Conservation (phyloP, 1,140 invertebrate genomes). For the Manduca sexta region DNA sequence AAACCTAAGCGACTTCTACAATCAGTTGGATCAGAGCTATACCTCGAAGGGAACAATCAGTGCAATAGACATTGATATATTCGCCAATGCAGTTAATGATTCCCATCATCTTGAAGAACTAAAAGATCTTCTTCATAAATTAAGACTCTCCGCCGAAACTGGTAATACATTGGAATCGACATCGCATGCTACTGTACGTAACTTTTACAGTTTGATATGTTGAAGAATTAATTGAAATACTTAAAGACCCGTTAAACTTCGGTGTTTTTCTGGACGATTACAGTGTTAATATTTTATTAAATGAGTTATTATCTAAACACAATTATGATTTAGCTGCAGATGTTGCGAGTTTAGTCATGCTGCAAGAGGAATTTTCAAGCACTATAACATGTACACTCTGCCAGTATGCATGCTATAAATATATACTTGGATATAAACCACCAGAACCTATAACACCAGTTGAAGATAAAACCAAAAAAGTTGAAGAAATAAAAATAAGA, state of each 20-base stretch:
- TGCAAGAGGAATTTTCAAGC: slow-evolving; percentile 90
- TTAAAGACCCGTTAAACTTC: slow-evolving; percentile 89
- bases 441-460: slow-evolving; percentile 54
- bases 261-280: slow-evolving; percentile 92
- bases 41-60: slow-evolving; percentile 72
- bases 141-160: slow-evolving; percentile 81
- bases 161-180: slow-evolving; percentile 84
- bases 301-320: slow-evolving; percentile 81
- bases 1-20: slow-evolving; percentile 76
- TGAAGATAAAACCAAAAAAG: slow-evolving; percentile 59
- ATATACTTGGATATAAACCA: slow-evolving; percentile 75
- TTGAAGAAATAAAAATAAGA: slow-evolving; percentile 84
- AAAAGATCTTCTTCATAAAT: slow-evolving; percentile 78
- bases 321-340: slow-evolving; percentile 83
- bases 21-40: slow-evolving; percentile 76
- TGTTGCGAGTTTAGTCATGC: slow-evolving; percentile 85
- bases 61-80: slow-evolving; percentile 84
- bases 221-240: slow-evolving; percentile 79
- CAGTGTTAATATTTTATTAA: slow-evolving; percentile 86
- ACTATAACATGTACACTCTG: slow-evolving; percentile 80
- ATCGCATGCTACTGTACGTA: slow-evolving; percentile 84
- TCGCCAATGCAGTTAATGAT: slow-evolving; percentile 76
- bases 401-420: slow-evolving; percentile 84
- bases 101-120: slow-evolving; percentile 77
- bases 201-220: slow-evolving; percentile 76